Conservation (phyloP, 1,140 invertebrate species). For the Hirudo medicinalis region DNA sequence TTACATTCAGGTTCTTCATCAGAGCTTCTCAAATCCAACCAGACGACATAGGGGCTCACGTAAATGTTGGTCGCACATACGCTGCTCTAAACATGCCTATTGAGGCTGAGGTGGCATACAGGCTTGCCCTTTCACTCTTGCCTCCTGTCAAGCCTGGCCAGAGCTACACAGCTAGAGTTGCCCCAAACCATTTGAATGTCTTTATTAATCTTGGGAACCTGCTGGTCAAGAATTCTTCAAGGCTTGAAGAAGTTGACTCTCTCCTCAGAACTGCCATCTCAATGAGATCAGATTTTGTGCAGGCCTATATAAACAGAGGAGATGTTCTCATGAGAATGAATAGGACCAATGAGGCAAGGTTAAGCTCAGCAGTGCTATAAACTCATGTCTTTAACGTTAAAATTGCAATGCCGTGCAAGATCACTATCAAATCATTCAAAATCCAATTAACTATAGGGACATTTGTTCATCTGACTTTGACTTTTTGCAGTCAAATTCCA, state of each 20-base stretch:
- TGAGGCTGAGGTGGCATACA: constrained; percentile 80
- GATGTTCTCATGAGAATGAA: constrained; percentile 90
- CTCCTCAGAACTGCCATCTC: constrained; percentile 84
- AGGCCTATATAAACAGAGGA: constrained; percentile 90
- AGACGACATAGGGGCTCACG: constrained; percentile 88
- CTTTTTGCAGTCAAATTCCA: background rate
- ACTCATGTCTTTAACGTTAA: background rate
- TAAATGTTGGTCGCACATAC: constrained; percentile 86
- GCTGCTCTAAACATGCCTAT: constrained; percentile 78
- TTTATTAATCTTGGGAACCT: constrained; percentile 88
- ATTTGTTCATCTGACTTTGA: background rate
- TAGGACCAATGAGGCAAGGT: constrained; percentile 34
- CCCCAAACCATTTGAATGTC: constrained; percentile 87
- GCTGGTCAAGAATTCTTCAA: constrained; percentile 77
- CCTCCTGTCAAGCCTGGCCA: constrained; percentile 54
- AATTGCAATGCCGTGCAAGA: background rate
- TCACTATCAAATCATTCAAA: constrained; percentile 9
- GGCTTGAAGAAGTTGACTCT: constrained; percentile 81
- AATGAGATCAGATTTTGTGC: constrained; percentile 90
- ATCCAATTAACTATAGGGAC: constrained; percentile 3
- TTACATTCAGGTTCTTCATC: background rate
- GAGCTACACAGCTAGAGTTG: constrained; percentile 83
- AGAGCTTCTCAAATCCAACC: constrained; percentile 51
- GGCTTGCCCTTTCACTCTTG: constrained; percentile 68
- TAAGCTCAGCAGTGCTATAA: constrained; percentile 24